Evolutionary conservation across 2,113 vertebrate genomes (phyloP).

Genomic region (Cyphomyrus plagiostoma): DNA sequence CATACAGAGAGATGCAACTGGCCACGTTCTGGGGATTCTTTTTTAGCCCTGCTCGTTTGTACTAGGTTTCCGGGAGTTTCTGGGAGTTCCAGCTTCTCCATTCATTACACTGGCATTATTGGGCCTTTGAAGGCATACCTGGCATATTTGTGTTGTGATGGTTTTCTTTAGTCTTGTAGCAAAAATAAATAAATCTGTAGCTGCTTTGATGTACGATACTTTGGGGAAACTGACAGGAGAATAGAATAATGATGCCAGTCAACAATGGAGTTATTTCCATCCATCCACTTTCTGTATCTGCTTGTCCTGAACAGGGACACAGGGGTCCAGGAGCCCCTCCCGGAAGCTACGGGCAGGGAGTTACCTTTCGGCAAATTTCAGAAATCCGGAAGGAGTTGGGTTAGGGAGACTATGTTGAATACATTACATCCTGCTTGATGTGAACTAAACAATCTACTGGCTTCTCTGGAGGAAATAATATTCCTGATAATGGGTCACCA

Average conservation of each 20-base stretch:
- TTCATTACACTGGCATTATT: background rate
- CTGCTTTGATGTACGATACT: background rate
- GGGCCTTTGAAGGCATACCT: background rate
- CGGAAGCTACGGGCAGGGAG: background rate
- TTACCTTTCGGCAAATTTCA: background rate
- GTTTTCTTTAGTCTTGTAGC: background rate
- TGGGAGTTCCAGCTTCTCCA: background rate
- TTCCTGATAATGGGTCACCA: background rate
- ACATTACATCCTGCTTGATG: background rate
- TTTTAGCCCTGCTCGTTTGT: background rate
- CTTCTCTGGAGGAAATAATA: background rate
- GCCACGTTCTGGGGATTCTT: background rate
- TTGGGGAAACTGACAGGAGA: background rate
- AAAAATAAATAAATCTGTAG: background rate
- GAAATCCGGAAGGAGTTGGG: background rate
- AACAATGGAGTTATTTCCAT: background rate
- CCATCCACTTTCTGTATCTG: background rate
- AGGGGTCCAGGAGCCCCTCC: background rate
- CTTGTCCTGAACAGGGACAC: too few relatives aligned
- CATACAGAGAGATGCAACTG: background rate
- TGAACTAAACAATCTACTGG: background rate
- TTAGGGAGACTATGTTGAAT: background rate
- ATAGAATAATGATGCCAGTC: background rate
- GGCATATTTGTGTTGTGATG: background rate
- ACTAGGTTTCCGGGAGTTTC: background rate